Evolutionary conservation across 2,797 vertebrate species (phyloP).

Genomic region (Aratinga solstitialis): DNA sequence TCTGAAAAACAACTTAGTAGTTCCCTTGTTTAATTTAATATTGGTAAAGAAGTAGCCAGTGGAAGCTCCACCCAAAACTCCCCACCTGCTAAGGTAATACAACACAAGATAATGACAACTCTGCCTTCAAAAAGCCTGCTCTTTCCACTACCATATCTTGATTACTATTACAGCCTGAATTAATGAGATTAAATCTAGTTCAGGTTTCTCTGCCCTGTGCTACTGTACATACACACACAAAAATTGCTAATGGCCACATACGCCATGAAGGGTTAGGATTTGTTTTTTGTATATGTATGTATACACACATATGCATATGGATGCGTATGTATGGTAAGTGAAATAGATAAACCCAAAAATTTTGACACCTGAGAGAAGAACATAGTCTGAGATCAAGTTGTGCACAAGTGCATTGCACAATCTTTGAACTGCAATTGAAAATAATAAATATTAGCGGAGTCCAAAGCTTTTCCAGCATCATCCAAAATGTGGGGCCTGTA

Average conservation of each 20-base stretch:
- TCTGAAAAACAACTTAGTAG: background rate
- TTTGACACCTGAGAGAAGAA: background rate
- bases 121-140: background rate
- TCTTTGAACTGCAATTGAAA: background rate
- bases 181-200: background rate
- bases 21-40: background rate
- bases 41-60: background rate
- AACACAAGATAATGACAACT: background rate
- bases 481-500: background rate
- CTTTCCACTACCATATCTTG: background rate
- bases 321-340: background rate
- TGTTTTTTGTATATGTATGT: too few relatives aligned
- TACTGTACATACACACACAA: background rate
- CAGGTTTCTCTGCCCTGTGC: background rate
- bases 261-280: background rate
- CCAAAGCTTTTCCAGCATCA: background rate
- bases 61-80: background rate
- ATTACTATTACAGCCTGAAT: background rate
- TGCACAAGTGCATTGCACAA: background rate
- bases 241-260: background rate
- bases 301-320: background rate
- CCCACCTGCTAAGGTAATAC: background rate
- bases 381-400: background rate
- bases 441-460: background rate
- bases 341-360: background rate